A percentile compares a stretch with the other conserved stretches of the same genome.
Conservation (phyloP, 2,113 vertebrate genomes). For the Polypterus senegalus region DNA sequence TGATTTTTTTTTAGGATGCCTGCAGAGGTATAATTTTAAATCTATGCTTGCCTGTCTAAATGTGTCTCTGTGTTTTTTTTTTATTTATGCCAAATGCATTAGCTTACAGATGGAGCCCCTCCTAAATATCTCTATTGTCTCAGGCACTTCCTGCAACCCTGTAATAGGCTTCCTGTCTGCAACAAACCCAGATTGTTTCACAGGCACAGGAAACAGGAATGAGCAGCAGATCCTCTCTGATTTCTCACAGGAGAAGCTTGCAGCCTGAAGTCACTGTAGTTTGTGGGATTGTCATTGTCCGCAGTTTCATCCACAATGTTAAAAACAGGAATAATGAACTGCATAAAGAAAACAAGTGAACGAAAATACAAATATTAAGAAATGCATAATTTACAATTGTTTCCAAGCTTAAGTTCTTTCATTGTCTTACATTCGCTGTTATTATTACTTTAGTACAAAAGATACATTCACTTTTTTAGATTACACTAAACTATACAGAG, state of each 20-base stretch:
- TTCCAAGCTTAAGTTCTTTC: no score
- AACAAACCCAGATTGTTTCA: slow-evolving; percentile 30
- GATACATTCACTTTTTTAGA: no score
- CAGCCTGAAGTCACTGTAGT: background rate
- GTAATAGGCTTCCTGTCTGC: slow-evolving; percentile 37
- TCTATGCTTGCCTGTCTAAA: no score
- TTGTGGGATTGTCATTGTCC: no score
- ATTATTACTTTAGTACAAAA: no score
- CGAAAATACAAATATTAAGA: no score
- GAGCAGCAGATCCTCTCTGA: slow-evolving; percentile 20
- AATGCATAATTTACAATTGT: no score
- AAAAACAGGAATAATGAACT: no score
- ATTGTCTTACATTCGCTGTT: no score
- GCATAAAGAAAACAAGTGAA: no score
- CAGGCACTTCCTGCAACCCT: slow-evolving; percentile 48
- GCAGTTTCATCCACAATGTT: no score
- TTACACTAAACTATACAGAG: no score
- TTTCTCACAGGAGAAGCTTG: slow-evolving; percentile 23
- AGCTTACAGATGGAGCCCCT: slow-evolving; percentile 31
- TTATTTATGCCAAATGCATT: slow-evolving; percentile 23
- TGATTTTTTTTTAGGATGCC: background rate
- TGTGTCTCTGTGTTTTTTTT: slow-evolving; percentile 9
- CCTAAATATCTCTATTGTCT: slow-evolving; percentile 44
- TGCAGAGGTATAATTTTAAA: background rate
- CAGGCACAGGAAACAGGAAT: slow-evolving; percentile 40